A percentile compares a stretch with the other conserved stretches of the same genome.
Evolutionary conservation across 2,797 vertebrate species (phyloP).

Genomic region (Craterocephalus amniculus): DNA sequence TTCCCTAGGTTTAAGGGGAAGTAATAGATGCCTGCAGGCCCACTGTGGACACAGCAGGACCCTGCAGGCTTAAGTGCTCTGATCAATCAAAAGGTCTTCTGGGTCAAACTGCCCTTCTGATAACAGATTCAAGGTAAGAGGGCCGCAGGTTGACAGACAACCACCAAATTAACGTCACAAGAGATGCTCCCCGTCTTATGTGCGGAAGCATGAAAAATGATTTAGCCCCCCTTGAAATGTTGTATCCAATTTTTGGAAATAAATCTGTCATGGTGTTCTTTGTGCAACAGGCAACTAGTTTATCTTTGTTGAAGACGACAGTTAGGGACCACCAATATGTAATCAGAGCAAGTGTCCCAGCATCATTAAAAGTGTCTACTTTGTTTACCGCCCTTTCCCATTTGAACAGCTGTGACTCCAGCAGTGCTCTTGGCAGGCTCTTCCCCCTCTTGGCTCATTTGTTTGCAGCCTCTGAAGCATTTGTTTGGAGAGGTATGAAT

Average conservation of each 20-base stretch:
- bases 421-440: conserved; percentile 70
- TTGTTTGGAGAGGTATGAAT: conserved; percentile 48
- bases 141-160: conserved; percentile 23
- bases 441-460: conserved; percentile 63
- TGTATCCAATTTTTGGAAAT: conserved; percentile 28
- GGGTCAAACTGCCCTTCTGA: conserved; percentile 61
- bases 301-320: conserved; percentile 66
- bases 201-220: not conserved
- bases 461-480: conserved; percentile 53
- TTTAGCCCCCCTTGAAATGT: conserved; percentile 19
- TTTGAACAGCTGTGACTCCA: conserved; percentile 75
- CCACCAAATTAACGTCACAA: conserved; percentile 5
- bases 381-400: conserved; percentile 54
- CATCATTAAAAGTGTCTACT: conserved; percentile 67
- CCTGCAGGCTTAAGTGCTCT: conserved; percentile 64
- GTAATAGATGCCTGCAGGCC: conserved; percentile 70
- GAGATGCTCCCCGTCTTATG: not conserved
- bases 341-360: conserved; percentile 69
- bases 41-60: conserved; percentile 67
- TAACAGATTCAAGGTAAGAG: conserved; percentile 40
- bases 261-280: conserved; percentile 22
- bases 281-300: conserved; percentile 50
- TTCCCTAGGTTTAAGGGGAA: conserved; percentile 66
- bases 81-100: conserved; percentile 70
- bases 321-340: conserved; percentile 65